phyloP scores from a whole-genome alignment of 1,140 invertebrate species.

The Elymnias hypermnestra region DNA sequence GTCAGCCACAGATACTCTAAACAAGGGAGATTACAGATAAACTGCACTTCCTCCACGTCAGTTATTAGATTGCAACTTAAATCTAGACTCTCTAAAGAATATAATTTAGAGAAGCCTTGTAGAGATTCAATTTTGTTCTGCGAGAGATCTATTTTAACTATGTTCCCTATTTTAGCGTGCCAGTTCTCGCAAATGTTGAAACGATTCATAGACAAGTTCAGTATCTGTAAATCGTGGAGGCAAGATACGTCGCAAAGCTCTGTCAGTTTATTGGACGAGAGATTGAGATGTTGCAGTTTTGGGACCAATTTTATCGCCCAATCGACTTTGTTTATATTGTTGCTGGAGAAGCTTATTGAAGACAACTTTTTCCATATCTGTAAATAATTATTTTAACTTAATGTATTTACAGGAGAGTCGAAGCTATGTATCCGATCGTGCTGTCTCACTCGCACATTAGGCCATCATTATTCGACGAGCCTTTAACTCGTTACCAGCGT shows the following conservation, averaged over 20 bases:
- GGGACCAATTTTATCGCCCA: conserved; percentile 87
- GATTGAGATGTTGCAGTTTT: conserved; percentile 82
- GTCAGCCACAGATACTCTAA: conserved; percentile 90
- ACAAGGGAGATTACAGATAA: conserved; percentile 88
- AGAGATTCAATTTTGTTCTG: conserved; percentile 89
- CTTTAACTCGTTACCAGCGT: too few species aligned
- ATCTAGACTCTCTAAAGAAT: conserved; percentile 90
- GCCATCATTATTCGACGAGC: too few species aligned
- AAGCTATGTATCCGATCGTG: too few species aligned
- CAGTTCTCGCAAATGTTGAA: conserved; percentile 83
- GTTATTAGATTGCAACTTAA: conserved; percentile 90
- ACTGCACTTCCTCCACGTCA: conserved; percentile 87
- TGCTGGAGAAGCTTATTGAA: conserved; percentile 86
- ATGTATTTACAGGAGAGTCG: too few species aligned
- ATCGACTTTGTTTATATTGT: conserved; percentile 87
- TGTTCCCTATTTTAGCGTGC: conserved; percentile 91
- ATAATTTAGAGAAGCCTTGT: conserved; percentile 87
- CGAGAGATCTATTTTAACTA: conserved; percentile 90
- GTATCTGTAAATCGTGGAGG: conserved; percentile 84
- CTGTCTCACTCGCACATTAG: too few species aligned
- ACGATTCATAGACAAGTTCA: conserved; percentile 88
- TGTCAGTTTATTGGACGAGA: conserved; percentile 86
- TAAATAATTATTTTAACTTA: too few species aligned
- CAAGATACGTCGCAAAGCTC: conserved; percentile 87
- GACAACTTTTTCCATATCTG: conserved; percentile 82